These are phyloP conservation scores for Psilopsiagon aurifrons DNA, from an alignment of 2,113 vertebrate species.

Conservation along the genomic window DNA sequence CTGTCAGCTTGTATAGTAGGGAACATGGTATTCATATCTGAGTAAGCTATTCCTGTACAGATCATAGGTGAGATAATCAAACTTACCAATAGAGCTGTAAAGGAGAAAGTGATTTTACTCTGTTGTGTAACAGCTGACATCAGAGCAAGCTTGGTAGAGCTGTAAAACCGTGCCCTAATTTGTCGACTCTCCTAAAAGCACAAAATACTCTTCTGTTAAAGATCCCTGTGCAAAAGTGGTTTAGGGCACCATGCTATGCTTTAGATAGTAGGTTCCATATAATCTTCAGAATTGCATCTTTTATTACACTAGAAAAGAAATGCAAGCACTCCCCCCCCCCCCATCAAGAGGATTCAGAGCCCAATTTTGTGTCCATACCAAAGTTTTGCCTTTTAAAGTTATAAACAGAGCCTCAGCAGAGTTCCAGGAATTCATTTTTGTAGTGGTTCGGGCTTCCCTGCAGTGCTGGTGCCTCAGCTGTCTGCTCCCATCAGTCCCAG, in stretches of 20 bases:
- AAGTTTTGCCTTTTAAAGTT: constrained; percentile 31
- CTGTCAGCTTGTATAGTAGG: neutral
- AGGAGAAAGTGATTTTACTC: neutral
- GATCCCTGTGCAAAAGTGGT: neutral
- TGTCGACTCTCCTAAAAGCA: neutral
- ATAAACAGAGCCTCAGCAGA: neutral
- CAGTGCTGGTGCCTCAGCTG: constrained; percentile 6
- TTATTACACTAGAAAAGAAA: neutral
- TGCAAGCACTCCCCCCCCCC: too few species aligned
- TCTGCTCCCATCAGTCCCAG: neutral
- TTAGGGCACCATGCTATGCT: neutral
- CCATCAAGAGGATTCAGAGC: neutral
- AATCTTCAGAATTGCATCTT: neutral
- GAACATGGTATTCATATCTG: accelerated
- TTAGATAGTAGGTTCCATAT: neutral
- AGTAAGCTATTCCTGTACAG: neutral
- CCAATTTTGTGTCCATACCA: neutral
- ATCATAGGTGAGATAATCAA: neutral
- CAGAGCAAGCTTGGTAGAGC: neutral
- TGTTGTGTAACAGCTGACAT: neutral
- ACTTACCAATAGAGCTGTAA: neutral
- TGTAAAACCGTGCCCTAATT: neutral
- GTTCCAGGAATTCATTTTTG: neutral
- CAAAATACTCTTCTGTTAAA: neutral
- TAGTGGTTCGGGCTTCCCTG: neutral